Base-by-base conservation (phyloP, 2,888 invertebrate species). In the Synanthedon andrenaeformis region DNA sequence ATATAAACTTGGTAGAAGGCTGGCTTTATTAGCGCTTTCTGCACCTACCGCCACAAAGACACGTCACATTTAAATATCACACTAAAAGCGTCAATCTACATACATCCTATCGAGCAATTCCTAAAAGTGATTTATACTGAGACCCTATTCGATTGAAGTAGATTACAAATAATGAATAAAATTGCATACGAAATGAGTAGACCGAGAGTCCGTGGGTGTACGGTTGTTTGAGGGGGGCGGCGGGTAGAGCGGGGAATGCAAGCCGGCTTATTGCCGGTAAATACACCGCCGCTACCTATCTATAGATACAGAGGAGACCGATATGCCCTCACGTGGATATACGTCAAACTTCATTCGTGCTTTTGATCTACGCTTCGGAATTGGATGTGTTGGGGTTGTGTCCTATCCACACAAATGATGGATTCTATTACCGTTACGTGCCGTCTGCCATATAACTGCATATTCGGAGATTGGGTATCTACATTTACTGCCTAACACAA, bases 161-260 rank as follows among this genome's bases (percentile, higher is more conserved):
- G 84, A 85, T 86, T 85, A 86, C 86, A 86, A 86, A 86, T 86
- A 85, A 86, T 86, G 86, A 85, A 85, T 86, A 85, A 86, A 86
- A 86, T 86, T 86, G 86, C 86, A 86, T 86, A 82, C 80, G 82
- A 81, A 86, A 86, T 86, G 85, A 85, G 84, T 72, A 74, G 75
- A 79, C 71, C 71, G 75, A 74, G 75, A 74, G 79, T 75, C 80
- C 75, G 79, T 74, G 77, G 78, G 76, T 75, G 70, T 76, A 73
- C 68, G 72, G 70, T 73, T 83, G 82, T 82, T 83, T 85, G 83
- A 70, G 65, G 68, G 70, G 77, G 72, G 67, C 53, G 69, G 66
- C 55, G 59, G 59, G 52, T 57, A 59, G 69, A 53, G 61, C 59
- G 64, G 58, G 59, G 69, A 53, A 61, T 59, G 64, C 64, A 59